These are phyloP conservation scores for Phenganax subtilis DNA, from an alignment of 92 coral and sea anemone species.

Conservation along the genomic window DNA sequence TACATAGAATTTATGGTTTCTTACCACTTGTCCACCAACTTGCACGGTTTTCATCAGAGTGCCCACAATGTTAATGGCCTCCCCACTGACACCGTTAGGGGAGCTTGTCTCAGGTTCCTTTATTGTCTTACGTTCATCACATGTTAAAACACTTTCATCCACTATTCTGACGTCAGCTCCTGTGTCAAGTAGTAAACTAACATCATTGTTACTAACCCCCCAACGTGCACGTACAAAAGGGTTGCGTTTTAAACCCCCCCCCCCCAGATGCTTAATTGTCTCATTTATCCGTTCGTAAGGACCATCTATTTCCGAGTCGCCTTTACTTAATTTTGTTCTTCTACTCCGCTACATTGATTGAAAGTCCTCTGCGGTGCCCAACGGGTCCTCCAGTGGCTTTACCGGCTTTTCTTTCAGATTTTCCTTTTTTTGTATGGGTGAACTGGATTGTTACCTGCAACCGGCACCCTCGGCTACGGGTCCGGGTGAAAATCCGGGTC, in stretches of 20 bases:
- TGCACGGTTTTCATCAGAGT: slow-evolving; percentile 20
- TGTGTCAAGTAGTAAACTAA: slow-evolving; percentile 16
- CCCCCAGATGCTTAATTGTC: slow-evolving; percentile 17
- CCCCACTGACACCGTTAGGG: slow-evolving; percentile 8
- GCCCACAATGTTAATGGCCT: slow-evolving; percentile 26
- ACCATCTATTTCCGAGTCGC: slow-evolving; percentile 10
- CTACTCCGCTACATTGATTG: not conserved
- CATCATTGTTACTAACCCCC: not conserved
- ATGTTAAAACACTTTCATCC: slow-evolving; percentile 19
- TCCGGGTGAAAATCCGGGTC: slow-evolving; percentile 16
- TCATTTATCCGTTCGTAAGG: slow-evolving; percentile 17
- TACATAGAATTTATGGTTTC: slow-evolving; percentile 24
- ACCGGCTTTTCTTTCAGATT: not conserved
- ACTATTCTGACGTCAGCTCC: slow-evolving; percentile 28
- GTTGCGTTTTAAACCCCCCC: slow-evolving; percentile 25
- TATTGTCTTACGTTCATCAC: slow-evolving; percentile 4
- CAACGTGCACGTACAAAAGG: slow-evolving; percentile 30
- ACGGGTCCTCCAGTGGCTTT: not conserved
- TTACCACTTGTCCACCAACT: slow-evolving; percentile 26
- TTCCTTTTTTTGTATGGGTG: not conserved
- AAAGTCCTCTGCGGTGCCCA: not conserved
- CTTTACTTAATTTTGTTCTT: not conserved
- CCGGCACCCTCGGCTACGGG: slow-evolving; percentile 23
- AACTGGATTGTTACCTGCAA: not conserved
- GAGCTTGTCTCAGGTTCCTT: not conserved